Conservation (phyloP, 2,113 vertebrate genomes). For the Puma concolor region DNA sequence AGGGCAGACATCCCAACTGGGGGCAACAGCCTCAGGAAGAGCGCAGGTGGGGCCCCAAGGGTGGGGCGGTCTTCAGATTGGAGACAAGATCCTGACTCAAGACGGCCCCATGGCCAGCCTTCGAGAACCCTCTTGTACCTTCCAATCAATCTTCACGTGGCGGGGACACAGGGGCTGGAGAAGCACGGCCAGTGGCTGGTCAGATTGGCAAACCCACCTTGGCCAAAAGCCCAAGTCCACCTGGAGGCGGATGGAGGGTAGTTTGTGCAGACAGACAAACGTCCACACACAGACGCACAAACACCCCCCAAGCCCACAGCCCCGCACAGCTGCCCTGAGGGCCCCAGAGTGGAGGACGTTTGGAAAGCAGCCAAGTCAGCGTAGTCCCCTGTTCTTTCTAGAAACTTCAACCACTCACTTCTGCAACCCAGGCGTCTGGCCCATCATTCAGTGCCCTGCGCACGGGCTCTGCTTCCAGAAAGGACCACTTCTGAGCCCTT, state of each 20-base stretch:
- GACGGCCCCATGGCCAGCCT: not conserved
- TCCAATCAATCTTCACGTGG: rapidly evolving
- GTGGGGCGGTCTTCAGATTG: not conserved
- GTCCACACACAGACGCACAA: not conserved
- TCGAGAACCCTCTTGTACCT: not conserved
- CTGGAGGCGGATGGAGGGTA: not conserved
- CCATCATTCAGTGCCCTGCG: rapidly evolving
- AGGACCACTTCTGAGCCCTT: not conserved
- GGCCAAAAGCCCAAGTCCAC: not conserved
- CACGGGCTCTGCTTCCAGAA: not conserved
- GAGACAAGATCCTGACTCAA: not conserved
- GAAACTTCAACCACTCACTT: not conserved
- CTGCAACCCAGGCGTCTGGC: not conserved
- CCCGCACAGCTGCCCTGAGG: rapidly evolving
- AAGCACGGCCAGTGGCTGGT: not conserved
- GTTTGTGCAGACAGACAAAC: not conserved
- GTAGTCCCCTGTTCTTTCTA: not conserved
- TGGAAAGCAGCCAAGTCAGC: not conserved
- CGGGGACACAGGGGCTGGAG: too few relatives aligned
- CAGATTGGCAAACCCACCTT: not conserved
- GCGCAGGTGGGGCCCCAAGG: too few relatives aligned
- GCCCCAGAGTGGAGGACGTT: not conserved
- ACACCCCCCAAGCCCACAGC: too few relatives aligned
- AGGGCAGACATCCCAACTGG: not conserved
- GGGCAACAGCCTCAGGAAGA: not conserved